phyloP scores from a whole-genome alignment of 2,888 invertebrate genomes.

The Serrognathus titanus region DNA sequence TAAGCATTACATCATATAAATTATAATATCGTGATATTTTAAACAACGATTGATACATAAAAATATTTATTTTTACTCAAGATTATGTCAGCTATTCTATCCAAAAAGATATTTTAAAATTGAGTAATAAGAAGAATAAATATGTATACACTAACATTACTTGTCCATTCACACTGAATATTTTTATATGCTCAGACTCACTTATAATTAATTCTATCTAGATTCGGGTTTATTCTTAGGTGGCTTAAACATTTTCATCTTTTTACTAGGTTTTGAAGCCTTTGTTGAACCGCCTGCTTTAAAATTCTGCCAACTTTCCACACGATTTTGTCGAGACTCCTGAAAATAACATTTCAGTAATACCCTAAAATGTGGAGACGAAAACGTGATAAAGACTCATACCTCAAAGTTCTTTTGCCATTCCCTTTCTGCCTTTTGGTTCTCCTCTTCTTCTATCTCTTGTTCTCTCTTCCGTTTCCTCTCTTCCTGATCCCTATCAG shows the following conservation, averaged over 20 bases:
- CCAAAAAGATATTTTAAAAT: no score
- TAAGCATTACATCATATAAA: no score
- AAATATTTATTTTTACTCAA: no score
- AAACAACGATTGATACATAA: no score
- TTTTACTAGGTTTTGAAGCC: slow-evolving; percentile 69
- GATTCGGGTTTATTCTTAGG: slow-evolving; percentile 93
- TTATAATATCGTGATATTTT: no score
- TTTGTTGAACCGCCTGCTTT: slow-evolving; percentile 59
- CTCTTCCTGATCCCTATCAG: slow-evolving; percentile 88
- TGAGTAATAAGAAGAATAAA: no score
- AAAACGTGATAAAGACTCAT: neutral
- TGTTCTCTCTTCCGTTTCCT: slow-evolving; percentile 90
- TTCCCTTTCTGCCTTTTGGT: slow-evolving; percentile 84
- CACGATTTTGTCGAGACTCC: slow-evolving; percentile 88
- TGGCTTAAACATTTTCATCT: slow-evolving; percentile 81
- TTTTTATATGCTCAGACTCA: no score
- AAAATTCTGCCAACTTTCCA: slow-evolving; percentile 91
- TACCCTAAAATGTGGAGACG: neutral
- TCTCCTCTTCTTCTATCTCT: slow-evolving; percentile 90
- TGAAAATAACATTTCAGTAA: slow-evolving; percentile 43
- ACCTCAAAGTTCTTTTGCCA: slow-evolving; percentile 99
- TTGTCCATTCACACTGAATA: no score
- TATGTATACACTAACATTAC: no score
- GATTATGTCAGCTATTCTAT: no score
- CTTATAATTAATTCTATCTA: slow-evolving; percentile 58